phyloP scores from a whole-genome alignment of 2,113 vertebrate genomes.

The Bostrychus sinensis region DNA sequence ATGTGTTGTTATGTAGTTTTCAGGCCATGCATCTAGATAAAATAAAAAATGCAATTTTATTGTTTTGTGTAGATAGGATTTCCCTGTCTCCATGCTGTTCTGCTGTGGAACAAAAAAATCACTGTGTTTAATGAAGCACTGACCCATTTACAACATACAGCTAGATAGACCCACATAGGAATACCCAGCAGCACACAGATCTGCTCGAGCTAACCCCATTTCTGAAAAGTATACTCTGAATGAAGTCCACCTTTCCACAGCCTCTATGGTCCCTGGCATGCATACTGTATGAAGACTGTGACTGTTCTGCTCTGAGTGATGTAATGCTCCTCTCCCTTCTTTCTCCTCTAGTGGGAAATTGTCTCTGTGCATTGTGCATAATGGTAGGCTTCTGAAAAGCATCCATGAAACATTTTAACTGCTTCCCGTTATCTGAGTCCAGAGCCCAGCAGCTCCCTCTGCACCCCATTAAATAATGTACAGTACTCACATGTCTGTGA shows the following conservation, averaged over 20 bases:
- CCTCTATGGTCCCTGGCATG: constrained; percentile 1
- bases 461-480: constrained; percentile 32
- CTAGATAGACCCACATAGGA: constrained; percentile 56
- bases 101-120: constrained; percentile 33
- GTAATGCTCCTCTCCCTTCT: not conserved
- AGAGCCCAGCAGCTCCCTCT: constrained; percentile 7
- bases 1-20: too few relatives aligned
- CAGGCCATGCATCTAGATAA: too few relatives aligned
- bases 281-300: not conserved
- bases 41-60: too few relatives aligned
- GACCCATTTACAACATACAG: constrained; percentile 68
- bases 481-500: constrained; percentile 7
- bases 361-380: constrained; percentile 10
- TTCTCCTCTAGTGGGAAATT: constrained; percentile 1
- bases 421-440: constrained; percentile 3
- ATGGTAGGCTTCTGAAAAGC: constrained; percentile 3
- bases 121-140: constrained; percentile 71
- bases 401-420: constrained; percentile 20
- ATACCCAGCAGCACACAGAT: constrained; percentile 51
- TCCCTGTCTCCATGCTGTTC: constrained; percentile 32
- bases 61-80: too few relatives aligned
- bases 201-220: constrained; percentile 39
- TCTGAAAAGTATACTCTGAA: constrained; percentile 25
- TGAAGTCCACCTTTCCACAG: constrained; percentile 26
- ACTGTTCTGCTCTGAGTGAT: not conserved